These are phyloP conservation scores for Psilopogon haemacephalus DNA, from an alignment of 2,113 vertebrate species.

Conservation along the genomic window DNA sequence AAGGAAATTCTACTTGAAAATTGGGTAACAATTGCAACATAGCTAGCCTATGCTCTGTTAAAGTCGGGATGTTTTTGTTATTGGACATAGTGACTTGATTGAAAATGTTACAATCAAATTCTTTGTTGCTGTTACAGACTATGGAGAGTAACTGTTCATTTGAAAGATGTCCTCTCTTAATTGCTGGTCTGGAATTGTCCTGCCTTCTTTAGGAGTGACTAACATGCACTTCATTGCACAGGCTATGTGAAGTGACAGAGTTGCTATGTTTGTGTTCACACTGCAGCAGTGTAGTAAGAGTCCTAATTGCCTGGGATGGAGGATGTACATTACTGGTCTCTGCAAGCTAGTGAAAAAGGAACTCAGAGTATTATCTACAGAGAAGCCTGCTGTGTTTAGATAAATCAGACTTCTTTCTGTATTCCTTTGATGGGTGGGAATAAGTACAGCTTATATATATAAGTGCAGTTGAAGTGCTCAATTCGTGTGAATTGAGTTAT, in stretches of 20 bases:
- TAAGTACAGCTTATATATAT: neutral
- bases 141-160: neutral
- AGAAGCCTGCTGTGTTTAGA: neutral
- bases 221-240: neutral
- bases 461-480: neutral
- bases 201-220: neutral
- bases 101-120: neutral
- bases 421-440: neutral
- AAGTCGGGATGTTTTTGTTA: neutral
- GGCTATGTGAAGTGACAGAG: neutral
- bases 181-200: neutral
- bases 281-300: neutral
- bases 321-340: neutral
- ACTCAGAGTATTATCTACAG: neutral
- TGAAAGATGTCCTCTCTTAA: neutral
- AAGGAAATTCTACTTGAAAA: neutral
- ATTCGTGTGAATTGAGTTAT: neutral
- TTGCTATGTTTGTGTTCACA: neutral
- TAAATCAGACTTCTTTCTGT: neutral
- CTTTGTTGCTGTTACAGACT: neutral
- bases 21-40: neutral
- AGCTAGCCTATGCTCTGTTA: neutral
- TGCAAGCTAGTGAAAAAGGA: neutral
- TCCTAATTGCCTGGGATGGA: constrained; percentile 1
- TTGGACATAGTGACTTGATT: neutral